phyloP scores from a whole-genome alignment of 1,140 invertebrate genomes.

The Neodiprion fabricii region DNA sequence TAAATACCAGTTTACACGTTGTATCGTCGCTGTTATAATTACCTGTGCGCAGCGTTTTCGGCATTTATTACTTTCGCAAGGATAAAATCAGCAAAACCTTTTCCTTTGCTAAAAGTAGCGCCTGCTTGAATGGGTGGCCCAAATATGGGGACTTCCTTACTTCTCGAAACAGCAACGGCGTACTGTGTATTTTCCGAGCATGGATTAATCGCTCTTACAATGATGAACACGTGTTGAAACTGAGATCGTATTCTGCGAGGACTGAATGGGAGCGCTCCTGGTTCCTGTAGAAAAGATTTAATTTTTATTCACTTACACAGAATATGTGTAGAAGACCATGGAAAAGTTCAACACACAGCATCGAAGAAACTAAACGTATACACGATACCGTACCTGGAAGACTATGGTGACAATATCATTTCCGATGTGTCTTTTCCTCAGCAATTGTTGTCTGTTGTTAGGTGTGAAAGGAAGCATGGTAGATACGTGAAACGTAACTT shows the following conservation, averaged over 20 bases:
- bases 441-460: conserved; percentile 89
- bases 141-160: conserved; percentile 95
- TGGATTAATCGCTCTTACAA: conserved; percentile 88
- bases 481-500: conserved; percentile 95
- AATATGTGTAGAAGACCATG: no score
- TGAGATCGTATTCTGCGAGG: conserved; percentile 93
- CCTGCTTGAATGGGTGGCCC: conserved; percentile 90
- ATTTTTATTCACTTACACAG: neutral
- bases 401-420: conserved; percentile 97
- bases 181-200: conserved; percentile 91
- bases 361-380: neutral
- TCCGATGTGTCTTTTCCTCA: conserved; percentile 91
- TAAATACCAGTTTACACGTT: neutral
- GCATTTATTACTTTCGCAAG: conserved; percentile 97
- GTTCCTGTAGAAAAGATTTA: conserved; percentile 67
- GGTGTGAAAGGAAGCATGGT: conserved; percentile 92
- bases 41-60: conserved; percentile 91
- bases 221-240: conserved; percentile 98
- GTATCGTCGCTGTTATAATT: conserved; percentile 10
- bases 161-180: conserved; percentile 90
- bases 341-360: no score
- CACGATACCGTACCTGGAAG: conserved; percentile 71
- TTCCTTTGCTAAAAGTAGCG: conserved; percentile 85
- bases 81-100: conserved; percentile 91
- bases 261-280: conserved; percentile 90